These are phyloP conservation scores for Globodera rostochiensis DNA, from an alignment of 1,140 invertebrate genomes.

Conservation along the genomic window DNA sequence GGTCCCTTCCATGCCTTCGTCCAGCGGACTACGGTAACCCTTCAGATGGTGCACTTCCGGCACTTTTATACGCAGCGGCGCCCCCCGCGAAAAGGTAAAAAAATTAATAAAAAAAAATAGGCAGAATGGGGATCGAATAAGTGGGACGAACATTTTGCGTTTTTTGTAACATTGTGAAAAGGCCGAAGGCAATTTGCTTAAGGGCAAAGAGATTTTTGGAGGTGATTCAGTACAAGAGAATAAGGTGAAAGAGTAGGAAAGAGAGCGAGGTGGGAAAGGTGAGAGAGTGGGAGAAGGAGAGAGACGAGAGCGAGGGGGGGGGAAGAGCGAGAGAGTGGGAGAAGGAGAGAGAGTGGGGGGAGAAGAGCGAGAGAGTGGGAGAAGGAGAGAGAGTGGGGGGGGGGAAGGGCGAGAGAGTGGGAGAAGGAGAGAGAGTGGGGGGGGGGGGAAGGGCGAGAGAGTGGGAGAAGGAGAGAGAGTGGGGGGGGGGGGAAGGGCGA, in stretches of 20 bases:
- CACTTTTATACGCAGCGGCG: background rate
- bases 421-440: background rate
- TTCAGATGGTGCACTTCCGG: constrained; percentile 20
- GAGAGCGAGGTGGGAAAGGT: background rate
- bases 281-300: background rate
- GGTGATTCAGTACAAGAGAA: background rate
- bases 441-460: background rate
- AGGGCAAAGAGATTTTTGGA: background rate
- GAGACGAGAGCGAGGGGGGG: no score
- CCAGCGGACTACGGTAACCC: constrained; percentile 21
- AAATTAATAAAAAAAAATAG: background rate
- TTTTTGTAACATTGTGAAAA: background rate
- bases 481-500: no score
- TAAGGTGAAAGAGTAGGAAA: no score
- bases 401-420: background rate
- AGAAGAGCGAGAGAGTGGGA: background rate
- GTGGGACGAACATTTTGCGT: background rate
- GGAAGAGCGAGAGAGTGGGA: background rate
- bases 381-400: background rate
- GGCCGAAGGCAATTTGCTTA: background rate
- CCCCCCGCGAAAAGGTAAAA: background rate
- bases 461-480: background rate
- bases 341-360: background rate
- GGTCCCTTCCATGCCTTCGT: constrained; percentile 13
- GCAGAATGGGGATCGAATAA: background rate